Evolutionary conservation across 1,140 invertebrate genomes (phyloP), one percentile per base, ranked within the genome.

Genomic region (Chelonus insularis): DNA sequence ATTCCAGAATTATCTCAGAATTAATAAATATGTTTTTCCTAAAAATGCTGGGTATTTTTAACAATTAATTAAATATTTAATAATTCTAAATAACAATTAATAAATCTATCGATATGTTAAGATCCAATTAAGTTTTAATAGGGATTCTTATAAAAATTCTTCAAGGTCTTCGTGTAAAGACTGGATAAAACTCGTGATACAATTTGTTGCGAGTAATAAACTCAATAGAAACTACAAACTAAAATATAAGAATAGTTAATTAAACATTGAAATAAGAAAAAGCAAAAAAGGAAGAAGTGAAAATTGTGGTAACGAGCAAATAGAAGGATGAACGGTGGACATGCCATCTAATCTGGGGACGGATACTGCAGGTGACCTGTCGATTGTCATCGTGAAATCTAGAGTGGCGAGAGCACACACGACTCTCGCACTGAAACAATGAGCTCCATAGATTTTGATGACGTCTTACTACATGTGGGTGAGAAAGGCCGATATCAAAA

Each of bases 401-500:
- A 62, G 34, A 20, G 43, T 43, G 41, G 18, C 47, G 55, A 63
- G 55, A 51, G 48, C 51, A 25, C 43, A 57, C 23, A 39, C 59
- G 6, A 45, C 45, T 58, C 62, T 61, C 45, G 52, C 57, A 29
- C 36, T 50, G 50, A 52, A 77, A 81, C 77, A 69, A 83, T 82
- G 80, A 81, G 79, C 69, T 75, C 83, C 50, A 84, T 84, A 72
- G 86, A 89, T 73, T 85, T 91, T 68, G 88, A 91, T 70, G 86
- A 88, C 71, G 84, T 89, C 55, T 75, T 89, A 48, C 74, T 83
- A 61, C 81, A 87, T 72, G 84, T 90, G 60, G 89, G 89, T 2
- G 85, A 86, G 67, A 85, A 86, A 68, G 89, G 89, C 39, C 77
- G 80, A 60, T 91, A 89, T 80, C 89, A 91, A 71, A 84, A 86